Evolutionary conservation across 2,797 vertebrate genomes (phyloP).

Genomic region (Ispidina lecontei): DNA sequence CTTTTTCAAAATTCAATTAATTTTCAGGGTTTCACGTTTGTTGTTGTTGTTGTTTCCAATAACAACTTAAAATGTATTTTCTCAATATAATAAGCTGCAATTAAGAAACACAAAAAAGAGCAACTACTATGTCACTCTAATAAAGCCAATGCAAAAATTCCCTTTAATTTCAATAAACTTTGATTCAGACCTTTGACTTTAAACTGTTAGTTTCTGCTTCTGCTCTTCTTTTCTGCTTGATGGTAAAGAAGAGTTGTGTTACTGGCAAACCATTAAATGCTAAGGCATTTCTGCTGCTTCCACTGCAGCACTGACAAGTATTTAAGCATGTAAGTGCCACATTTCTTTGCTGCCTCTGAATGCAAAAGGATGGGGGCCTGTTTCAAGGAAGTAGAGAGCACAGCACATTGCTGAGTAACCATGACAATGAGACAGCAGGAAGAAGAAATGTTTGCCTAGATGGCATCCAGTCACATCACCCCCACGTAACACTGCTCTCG

Average conservation of each 20-base stretch:
- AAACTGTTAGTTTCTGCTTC: background rate
- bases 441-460: constrained; percentile 67
- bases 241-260: background rate
- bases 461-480: constrained; percentile 62
- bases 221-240: background rate
- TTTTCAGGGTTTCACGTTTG: background rate
- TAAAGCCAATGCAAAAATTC: background rate
- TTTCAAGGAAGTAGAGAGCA: constrained; percentile 14
- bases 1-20: background rate
- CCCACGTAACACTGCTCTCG: constrained; percentile 18
- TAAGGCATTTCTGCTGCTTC: constrained; percentile 19
- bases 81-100: background rate
- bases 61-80: background rate
- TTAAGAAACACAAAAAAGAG: background rate
- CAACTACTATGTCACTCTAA: background rate
- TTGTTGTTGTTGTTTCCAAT: background rate
- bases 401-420: constrained; percentile 60
- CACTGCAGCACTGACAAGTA: background rate
- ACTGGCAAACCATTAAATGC: background rate
- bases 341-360: constrained; percentile 34
- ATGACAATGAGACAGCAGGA: constrained; percentile 71
- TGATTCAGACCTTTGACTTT: background rate
- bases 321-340: constrained; percentile 1
- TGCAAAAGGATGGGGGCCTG: constrained; percentile 25
- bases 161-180: background rate